Evolutionary conservation across 2,797 vertebrate species (phyloP).

Genomic region (Chaenodraco wilsoni): DNA sequence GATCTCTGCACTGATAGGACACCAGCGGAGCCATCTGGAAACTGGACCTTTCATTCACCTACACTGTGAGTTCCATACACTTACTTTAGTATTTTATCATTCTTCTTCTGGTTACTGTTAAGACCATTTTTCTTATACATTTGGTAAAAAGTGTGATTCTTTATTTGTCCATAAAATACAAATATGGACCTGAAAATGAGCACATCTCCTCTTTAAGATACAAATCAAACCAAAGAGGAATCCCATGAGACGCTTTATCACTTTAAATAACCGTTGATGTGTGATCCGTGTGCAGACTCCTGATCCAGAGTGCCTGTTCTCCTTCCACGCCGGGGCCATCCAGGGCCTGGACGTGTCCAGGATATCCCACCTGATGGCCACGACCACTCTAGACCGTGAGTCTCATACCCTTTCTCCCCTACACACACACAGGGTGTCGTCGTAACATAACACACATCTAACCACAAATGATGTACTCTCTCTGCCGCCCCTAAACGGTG

Average conservation of each 20-base stretch:
- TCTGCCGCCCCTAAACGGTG: no score
- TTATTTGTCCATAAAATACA: no score
- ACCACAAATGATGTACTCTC: neutral
- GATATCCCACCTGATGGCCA: slow-evolving; percentile 90
- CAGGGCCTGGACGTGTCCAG: slow-evolving; percentile 88
- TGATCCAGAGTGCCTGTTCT: slow-evolving; percentile 90
- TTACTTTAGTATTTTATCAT: neutral
- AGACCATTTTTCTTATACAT: no score
- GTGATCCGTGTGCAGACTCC: slow-evolving; percentile 77
- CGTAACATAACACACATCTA: neutral
- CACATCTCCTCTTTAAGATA: no score
- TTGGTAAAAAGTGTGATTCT: no score
- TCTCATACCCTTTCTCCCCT: neutral
- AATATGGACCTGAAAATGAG: no score
- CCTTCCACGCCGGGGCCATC: slow-evolving; percentile 89
- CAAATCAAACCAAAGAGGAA: no score
- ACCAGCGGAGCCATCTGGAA: slow-evolving; percentile 93
- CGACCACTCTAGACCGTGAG: slow-evolving; percentile 88
- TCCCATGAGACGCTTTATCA: no score
- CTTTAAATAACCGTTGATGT: neutral
- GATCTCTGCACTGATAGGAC: slow-evolving; percentile 82
- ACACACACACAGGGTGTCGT: neutral
- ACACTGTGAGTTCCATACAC: slow-evolving; percentile 82
- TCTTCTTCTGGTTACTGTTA: no score
- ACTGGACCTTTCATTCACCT: slow-evolving; percentile 93